These are phyloP conservation scores for Chelidonichthys spinosus DNA, from an alignment of 2,797 vertebrate species.

Conservation along the genomic window DNA sequence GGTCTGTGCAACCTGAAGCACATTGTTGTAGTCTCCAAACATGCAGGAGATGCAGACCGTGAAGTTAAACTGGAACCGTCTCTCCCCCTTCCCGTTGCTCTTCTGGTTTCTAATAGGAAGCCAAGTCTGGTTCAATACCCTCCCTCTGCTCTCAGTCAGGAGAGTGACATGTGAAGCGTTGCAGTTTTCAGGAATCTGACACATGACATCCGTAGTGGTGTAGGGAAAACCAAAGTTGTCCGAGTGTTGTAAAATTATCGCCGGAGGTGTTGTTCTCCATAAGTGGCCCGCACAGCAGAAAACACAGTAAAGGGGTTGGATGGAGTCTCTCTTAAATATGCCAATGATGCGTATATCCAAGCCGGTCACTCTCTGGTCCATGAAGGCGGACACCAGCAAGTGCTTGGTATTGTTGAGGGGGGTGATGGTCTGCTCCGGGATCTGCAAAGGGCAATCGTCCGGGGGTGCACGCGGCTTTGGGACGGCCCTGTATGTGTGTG, in stretches of 20 bases:
- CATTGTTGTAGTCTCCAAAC: constrained; percentile 75
- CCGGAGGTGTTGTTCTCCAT: background rate
- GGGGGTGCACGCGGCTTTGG: fast-evolving
- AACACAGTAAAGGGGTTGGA: constrained; percentile 62
- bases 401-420: constrained; percentile 61
- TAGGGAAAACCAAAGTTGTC: constrained; percentile 74
- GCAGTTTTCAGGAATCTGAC: constrained; percentile 64
- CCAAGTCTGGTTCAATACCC: background rate
- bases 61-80: constrained; percentile 55
- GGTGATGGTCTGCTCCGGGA: constrained; percentile 52
- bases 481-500: fast-evolving
- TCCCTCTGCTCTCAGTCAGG: fast-evolving
- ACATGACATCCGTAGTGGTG: constrained; percentile 71
- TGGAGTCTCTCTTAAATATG: constrained; percentile 65
- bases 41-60: constrained; percentile 77
- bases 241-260: constrained; percentile 35
- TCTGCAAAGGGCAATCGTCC: fast-evolving
- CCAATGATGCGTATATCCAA: constrained; percentile 66
- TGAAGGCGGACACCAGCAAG: constrained; percentile 72
- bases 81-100: fast-evolving
- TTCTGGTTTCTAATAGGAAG: constrained; percentile 61
- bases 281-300: constrained; percentile 54
- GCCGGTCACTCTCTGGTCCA: constrained; percentile 51
- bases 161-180: constrained; percentile 42
- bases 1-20: constrained; percentile 76